Evolutionary conservation across 2,113 vertebrate genomes (phyloP), one percentile per base, ranked within the genome.

Genomic region (Cololabis saira): DNA sequence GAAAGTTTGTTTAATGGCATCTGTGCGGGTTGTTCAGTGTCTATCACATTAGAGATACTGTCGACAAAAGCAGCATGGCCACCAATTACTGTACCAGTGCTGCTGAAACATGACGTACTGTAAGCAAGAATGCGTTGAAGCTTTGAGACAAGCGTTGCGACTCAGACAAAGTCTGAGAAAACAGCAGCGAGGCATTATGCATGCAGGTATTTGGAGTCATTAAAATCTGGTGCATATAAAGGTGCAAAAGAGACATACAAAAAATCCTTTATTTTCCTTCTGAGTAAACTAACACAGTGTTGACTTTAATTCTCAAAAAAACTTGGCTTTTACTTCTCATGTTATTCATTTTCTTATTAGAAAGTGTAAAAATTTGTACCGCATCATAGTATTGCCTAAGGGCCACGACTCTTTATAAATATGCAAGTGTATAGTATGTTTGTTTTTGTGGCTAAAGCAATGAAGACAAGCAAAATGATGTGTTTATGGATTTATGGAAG

Each of bases 341-440:
- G 4, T 17, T 45, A 45, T 45, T 45, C 3, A 44, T 44, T 17
- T 17, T 45, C 15, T 59, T 22, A 49, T 30, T 18, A 44, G 42
- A 6, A 64, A 7, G 50, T 56, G 33, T 63, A 50, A 79, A 74
- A 48, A 61, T 56, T 30, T 17, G 44, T 5, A 12, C 24, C 37
- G 45, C 27, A 63, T 68, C 59, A 58, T 27, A 51, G 74, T 22
- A 55, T 71, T 71, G 62, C 63, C 57, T 11, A 2, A 50, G 68
- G 74, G 77, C 63, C 40, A 53, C 72, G 47, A 58, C 52, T 69
- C 18, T 61, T 69, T 73, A 68, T 76, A 61, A 82, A 61, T 75
- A 64, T 83, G 27, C 70, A 61, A 73, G 44, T 70, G 47, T 56
- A n/a, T n/a, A n/a, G 12, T 50, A 41, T 48, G 58, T 67, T 78